phyloP scores from a whole-genome alignment of 2,113 vertebrate species.

The Fregetta grallaria region DNA sequence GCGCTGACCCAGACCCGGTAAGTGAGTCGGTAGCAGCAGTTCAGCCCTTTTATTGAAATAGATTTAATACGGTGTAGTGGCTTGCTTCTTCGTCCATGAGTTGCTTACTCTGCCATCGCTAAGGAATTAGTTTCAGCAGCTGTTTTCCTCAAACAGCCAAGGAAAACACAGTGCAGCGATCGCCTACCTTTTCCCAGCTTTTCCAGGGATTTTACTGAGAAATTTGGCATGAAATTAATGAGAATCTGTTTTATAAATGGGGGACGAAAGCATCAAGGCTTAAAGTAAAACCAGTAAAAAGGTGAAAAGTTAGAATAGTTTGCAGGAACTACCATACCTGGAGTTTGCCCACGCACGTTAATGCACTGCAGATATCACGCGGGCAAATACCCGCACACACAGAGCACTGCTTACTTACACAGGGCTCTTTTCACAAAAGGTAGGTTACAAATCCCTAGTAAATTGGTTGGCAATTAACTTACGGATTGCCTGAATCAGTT shows the following conservation, averaged over 20 bases:
- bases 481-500: background rate
- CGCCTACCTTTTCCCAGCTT: background rate
- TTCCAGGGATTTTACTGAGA: background rate
- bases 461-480: background rate
- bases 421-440: background rate
- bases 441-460: constrained; percentile 1
- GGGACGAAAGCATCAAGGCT: rapidly evolving
- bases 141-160: background rate
- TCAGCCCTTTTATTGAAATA: background rate
- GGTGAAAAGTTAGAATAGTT: background rate
- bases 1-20: background rate
- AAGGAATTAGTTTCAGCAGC: background rate
- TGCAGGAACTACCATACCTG: rapidly evolving
- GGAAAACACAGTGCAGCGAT: rapidly evolving
- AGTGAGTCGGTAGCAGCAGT: background rate
- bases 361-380: rapidly evolving
- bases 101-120: background rate
- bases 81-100: rapidly evolving
- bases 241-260: background rate
- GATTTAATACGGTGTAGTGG: rapidly evolving
- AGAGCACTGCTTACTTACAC: rapidly evolving
- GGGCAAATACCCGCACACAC: too few relatives aligned
- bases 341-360: background rate
- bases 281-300: background rate
- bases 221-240: background rate